Evolutionary conservation across 2,797 vertebrate genomes (phyloP).

Genomic region (Arremon brunneinucha): DNA sequence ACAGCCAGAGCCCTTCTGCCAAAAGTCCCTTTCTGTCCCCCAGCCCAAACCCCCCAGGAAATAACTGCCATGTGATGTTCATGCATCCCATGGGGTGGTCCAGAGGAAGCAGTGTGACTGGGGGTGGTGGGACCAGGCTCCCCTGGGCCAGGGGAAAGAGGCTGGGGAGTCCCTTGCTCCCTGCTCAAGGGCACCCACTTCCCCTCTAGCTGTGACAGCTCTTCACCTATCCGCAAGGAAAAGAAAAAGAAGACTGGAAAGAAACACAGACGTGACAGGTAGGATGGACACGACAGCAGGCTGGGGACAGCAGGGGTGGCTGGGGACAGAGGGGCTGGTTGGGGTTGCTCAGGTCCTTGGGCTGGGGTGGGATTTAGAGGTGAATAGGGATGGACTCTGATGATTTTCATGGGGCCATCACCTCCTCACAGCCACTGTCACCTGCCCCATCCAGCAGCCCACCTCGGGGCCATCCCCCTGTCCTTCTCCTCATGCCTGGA

Average conservation of each 20-base stretch:
- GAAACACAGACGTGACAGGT: conserved; percentile 97
- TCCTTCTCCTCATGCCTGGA: neutral
- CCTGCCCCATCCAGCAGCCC: neutral
- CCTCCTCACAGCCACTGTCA: neutral
- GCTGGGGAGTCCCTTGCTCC: neutral
- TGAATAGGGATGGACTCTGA: neutral
- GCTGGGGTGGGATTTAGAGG: neutral
- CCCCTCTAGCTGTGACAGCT: conserved; percentile 84
- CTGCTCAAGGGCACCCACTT: neutral
- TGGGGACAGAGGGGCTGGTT: neutral
- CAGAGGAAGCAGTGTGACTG: neutral
- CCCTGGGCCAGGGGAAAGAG: neutral
- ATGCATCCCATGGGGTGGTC: neutral
- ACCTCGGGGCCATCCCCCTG: neutral
- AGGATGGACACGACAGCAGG: neutral
- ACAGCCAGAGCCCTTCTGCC: neutral
- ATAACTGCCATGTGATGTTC: rapidly evolving
- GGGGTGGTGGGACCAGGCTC: neutral
- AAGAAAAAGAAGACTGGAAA: conserved; percentile 93
- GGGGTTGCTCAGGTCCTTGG: neutral
- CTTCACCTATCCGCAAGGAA: conserved; percentile 89
- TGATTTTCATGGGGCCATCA: neutral
- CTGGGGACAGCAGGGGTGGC: rapidly evolving
- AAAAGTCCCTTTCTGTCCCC: neutral
- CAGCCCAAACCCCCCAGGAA: neutral